Conservation (phyloP, 2,888 invertebrate genomes). For the Luperina nickerlii region DNA sequence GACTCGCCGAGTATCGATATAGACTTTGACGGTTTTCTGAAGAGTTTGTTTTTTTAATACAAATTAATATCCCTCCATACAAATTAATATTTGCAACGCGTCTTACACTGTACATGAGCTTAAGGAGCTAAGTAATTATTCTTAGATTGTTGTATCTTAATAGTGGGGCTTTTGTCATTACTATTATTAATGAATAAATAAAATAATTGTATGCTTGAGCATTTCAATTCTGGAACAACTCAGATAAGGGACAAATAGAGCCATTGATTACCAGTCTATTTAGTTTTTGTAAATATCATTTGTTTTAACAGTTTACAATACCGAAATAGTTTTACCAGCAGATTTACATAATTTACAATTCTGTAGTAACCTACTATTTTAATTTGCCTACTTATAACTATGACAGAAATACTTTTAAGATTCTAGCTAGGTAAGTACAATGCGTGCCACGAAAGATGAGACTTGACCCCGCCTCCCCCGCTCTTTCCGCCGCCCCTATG, state of each 20-base stretch:
- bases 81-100: background rate
- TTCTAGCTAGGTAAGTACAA: conserved; percentile 13
- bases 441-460: too few species aligned
- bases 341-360: conserved; percentile 14
- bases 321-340: background rate
- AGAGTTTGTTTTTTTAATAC: background rate
- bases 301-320: background rate
- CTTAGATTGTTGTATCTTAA: background rate
- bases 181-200: background rate
- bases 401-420: conserved; percentile 4
- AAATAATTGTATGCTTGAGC: conserved; percentile 16
- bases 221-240: conserved; percentile 16
- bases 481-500: too few species aligned
- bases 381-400: conserved; percentile 8
- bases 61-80: background rate
- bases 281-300: background rate
- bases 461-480: too few species aligned
- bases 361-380: background rate
- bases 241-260: background rate
- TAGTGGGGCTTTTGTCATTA: background rate
- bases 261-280: background rate
- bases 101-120: conserved; percentile 1
- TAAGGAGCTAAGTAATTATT: background rate
- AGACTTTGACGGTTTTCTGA: background rate
- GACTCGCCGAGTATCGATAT: background rate